phyloP scores from a whole-genome alignment of 2,113 vertebrate genomes.

The Neolamprologus kungweensis region DNA sequence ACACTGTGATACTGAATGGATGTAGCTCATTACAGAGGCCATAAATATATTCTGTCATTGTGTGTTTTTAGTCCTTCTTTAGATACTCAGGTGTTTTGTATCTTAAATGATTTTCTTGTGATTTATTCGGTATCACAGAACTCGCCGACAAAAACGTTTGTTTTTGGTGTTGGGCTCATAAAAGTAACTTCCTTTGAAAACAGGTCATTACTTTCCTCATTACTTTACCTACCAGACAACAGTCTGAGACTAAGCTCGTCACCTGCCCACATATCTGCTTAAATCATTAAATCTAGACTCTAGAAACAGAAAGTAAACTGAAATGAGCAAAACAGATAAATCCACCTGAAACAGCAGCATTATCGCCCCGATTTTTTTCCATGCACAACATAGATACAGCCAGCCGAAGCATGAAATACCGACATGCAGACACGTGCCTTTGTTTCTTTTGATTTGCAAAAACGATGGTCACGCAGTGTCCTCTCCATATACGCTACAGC shows the following conservation, averaged over 20 bases:
- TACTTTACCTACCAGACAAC: not conserved
- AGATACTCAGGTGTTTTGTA: not conserved
- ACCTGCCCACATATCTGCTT: not conserved
- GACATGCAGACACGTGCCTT: rapidly evolving
- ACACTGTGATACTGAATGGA: not conserved
- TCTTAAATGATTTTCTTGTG: not conserved
- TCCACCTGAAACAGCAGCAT: rapidly evolving
- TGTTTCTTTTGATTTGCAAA: not conserved
- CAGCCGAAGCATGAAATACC: not conserved
- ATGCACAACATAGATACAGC: not conserved
- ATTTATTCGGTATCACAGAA: not conserved
- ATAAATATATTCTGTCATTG: not conserved
- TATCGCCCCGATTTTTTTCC: not conserved
- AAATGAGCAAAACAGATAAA: not conserved
- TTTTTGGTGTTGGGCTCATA: not conserved
- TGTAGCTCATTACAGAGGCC: not conserved
- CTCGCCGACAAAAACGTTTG: not conserved
- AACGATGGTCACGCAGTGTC: not conserved
- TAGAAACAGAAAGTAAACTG: not conserved
- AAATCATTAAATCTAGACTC: not conserved
- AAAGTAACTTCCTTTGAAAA: not conserved
- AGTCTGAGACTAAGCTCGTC: rapidly evolving
- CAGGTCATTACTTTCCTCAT: not conserved
- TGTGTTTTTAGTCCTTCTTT: not conserved
- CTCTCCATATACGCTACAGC: not conserved